Evolutionary conservation across 2,888 invertebrate genomes (phyloP), one percentile per base, ranked within the genome.

Genomic region (Iselma pallidipennis): DNA sequence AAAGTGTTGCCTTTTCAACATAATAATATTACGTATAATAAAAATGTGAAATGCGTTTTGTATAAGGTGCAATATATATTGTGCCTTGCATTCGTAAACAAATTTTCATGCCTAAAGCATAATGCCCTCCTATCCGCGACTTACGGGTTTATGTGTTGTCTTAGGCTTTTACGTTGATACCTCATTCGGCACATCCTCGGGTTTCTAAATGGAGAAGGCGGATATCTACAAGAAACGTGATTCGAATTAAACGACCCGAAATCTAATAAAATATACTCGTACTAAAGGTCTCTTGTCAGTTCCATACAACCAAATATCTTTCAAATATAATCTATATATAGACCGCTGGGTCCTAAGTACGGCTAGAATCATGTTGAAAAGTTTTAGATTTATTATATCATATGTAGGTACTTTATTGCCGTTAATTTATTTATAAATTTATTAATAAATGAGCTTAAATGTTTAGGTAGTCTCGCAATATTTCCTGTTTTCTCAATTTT

Each of bases 151-250:
- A 72, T 71, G 65, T 73, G 74, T 75, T 75, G 74, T 75, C 73
- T 75, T 74, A 74, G 74, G 73, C 71, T 72, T 69, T 69, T 64
- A 67, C 70, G 72, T 72, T 74, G 74, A 75, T 75, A 75, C 73
- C 73, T 74, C 73, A 74, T 76, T 76, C 73, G 70, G 71, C 71
- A 75, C 73, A 74, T 73, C 73, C 74, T 66, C 66, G 70, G 72
- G 62, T 69, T 45, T 68, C 70, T 71, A 74, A 75, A 74, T 73
- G 73, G 69, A 71, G 71, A 68, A 73, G 73, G 72, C 68, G 71
- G 73, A 72, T 73, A 76, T 74, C 72, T 71, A 66, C 68, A 61
- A 70, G 67, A 65, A 68, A 76, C 76, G 76, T 76, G 76, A 74
- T 72, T 63, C 66, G 76, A 76, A 75, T 76, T 76, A 75, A 72